These are phyloP conservation scores for Ormyrus labotus DNA, from an alignment of 2,888 invertebrate species.

Conservation along the genomic window DNA sequence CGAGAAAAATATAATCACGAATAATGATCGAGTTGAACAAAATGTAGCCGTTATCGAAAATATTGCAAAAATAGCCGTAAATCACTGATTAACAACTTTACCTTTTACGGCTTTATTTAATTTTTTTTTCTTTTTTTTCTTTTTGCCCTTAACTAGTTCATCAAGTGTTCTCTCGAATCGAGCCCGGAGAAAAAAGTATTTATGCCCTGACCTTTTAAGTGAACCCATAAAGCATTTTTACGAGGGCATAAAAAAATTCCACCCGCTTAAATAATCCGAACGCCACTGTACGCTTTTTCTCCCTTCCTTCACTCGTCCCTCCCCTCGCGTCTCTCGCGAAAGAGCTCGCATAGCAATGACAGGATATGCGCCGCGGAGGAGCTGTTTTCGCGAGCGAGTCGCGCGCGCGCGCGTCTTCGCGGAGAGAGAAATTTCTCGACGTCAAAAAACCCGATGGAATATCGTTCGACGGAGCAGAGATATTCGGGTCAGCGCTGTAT, in stretches of 20 bases:
- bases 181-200: constrained; percentile 42
- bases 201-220: constrained; percentile 35
- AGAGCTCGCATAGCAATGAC: constrained; percentile 21
- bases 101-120: too few relatives aligned
- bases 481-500: constrained; percentile 19
- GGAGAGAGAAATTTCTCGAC: constrained; percentile 18
- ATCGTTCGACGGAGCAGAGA: not conserved
- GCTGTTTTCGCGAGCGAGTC: not conserved
- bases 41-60: too few relatives aligned
- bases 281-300: constrained; percentile 17
- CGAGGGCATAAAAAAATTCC: constrained; percentile 52
- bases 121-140: constrained; percentile 12
- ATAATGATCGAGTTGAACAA: too few relatives aligned
- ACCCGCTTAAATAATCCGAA: constrained; percentile 53
- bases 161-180: constrained; percentile 39
- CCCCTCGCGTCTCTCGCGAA: not conserved
- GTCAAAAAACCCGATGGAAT: constrained; percentile 7
- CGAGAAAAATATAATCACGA: too few relatives aligned
- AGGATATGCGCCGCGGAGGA: not conserved
- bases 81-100: too few relatives aligned
- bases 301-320: not conserved
- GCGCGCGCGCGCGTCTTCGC: too few relatives aligned
- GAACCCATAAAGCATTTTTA: constrained; percentile 53
- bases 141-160: constrained; percentile 46
- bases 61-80: too few relatives aligned